Percentiles rank a stretch among this genome's conserved stretches.
These are phyloP conservation scores for Lophura nycthemera DNA, from an alignment of 2,113 vertebrate species.

Conservation along the genomic window DNA sequence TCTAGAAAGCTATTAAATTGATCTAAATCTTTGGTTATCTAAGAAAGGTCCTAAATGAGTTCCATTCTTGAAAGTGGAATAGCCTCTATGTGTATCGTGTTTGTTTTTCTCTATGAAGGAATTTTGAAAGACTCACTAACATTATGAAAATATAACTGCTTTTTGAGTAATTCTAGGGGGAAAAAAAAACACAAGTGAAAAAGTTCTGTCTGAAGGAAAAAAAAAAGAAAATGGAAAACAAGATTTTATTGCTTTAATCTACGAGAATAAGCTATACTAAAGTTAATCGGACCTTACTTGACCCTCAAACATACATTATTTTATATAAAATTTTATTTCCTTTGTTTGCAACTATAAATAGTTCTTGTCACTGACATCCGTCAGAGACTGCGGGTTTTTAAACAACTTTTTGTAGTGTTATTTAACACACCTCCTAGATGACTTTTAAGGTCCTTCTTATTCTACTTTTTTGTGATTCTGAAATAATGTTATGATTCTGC, in stretches of 20 bases:
- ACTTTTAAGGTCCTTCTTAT: background rate
- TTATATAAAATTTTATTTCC: background rate
- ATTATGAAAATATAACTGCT: background rate
- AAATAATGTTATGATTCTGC: background rate
- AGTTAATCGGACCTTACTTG: background rate
- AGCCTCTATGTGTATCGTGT: background rate
- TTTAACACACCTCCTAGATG: background rate
- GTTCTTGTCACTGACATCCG: background rate
- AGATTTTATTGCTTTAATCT: background rate
- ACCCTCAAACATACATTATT: background rate
- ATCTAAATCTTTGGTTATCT: background rate
- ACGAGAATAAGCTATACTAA: background rate
- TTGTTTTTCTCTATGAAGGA: background rate
- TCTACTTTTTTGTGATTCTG: background rate
- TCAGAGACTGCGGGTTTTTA: background rate
- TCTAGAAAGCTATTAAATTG: background rate
- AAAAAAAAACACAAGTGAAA: background rate
- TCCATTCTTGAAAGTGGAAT: background rate
- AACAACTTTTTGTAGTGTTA: background rate
- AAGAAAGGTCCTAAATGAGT: background rate
- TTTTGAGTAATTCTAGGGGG: background rate
- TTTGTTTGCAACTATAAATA: background rate
- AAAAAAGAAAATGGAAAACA: background rate
- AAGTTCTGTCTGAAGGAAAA: background rate
- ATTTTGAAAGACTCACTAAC: slow-evolving; percentile 2